Conservation (phyloP, 2,113 vertebrate species). For the Engystomops pustulosus region DNA sequence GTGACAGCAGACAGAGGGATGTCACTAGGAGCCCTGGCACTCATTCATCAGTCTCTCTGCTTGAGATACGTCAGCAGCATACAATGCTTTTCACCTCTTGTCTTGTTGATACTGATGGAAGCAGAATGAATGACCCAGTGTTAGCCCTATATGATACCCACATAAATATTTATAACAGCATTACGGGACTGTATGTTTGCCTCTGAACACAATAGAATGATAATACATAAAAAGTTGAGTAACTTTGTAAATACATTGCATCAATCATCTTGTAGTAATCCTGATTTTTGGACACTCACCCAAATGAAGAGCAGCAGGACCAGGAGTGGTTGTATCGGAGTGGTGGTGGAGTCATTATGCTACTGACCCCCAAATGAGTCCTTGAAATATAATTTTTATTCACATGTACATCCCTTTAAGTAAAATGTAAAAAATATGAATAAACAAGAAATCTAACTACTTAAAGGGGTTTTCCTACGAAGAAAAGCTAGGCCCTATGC, state of each 20-base stretch:
- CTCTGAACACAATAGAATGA: background rate
- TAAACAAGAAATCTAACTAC: no score
- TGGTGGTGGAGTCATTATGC: no score
- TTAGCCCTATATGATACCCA: background rate
- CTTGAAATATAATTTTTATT: no score
- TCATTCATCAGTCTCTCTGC: conserved; percentile 26
- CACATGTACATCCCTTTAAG: no score
- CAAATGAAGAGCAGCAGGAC: no score
- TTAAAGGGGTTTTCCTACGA: no score
- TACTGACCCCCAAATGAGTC: no score
- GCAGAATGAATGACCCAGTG: background rate
- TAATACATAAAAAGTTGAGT: background rate
- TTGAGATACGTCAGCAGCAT: conserved; percentile 27
- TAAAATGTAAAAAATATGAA: no score
- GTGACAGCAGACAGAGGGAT: conserved; percentile 45
- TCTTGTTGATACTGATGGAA: background rate
- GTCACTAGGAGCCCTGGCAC: conserved; percentile 25
- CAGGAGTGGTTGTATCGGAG: no score
- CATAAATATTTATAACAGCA: background rate
- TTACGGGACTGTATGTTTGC: background rate
- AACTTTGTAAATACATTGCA: background rate
- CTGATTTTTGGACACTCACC: no score
- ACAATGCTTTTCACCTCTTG: background rate
- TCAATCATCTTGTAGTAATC: background rate
- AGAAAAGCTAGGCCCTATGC: no score